These are phyloP conservation scores for Conops quadrifasciatus DNA, from an alignment of 2,888 invertebrate species.

Conservation along the genomic window DNA sequence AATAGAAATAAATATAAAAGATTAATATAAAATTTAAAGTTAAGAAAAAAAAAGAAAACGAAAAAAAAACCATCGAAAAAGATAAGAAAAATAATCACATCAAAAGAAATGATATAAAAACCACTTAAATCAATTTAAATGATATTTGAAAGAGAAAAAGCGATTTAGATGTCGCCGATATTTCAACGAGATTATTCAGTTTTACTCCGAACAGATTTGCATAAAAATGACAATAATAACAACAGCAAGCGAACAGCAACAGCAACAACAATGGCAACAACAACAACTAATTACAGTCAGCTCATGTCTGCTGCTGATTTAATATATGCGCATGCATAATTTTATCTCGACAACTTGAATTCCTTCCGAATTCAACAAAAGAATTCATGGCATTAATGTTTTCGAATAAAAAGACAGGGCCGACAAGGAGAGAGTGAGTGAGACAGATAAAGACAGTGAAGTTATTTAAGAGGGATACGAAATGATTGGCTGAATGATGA, in stretches of 20 bases:
- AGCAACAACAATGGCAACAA: not conserved
- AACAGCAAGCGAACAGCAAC: not conserved
- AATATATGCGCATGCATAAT: constrained; percentile 31
- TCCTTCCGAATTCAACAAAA: not conserved
- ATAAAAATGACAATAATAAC: not conserved
- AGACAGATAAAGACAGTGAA: not conserved
- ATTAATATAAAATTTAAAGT: not conserved
- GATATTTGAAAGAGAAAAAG: too few species aligned
- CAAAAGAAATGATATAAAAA: not conserved
- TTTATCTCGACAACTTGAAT: constrained; percentile 12
- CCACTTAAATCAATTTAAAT: not conserved
- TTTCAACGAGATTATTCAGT: too few species aligned
- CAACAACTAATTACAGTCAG: constrained; percentile 14
- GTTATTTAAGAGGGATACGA: not conserved
- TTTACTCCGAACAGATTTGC: too few species aligned
- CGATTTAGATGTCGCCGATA: too few species aligned
- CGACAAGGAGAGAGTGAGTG: not conserved
- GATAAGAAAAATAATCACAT: not conserved
- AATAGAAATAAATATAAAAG: not conserved
- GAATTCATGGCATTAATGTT: not conserved
- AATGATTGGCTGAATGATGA: not conserved
- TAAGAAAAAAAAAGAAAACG: not conserved
- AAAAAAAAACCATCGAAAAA: not conserved
- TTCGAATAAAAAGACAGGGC: not conserved
- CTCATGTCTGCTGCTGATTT: constrained; percentile 18